Conservation (phyloP, 2,888 invertebrate species). For the Epirrhoe alternata region DNA sequence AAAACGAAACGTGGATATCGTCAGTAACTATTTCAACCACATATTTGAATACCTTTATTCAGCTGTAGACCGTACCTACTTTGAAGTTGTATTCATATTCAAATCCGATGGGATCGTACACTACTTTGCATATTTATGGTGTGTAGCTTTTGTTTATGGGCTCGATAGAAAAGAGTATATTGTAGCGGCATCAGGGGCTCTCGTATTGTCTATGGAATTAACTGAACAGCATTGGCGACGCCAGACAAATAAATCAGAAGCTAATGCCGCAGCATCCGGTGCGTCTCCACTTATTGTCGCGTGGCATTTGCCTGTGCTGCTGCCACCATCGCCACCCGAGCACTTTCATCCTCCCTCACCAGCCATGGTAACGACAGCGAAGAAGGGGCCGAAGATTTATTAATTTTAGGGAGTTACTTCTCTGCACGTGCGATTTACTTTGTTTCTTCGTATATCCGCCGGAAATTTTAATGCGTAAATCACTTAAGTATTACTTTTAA, state of each 20-base stretch:
- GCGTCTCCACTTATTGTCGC: conserved; percentile 69
- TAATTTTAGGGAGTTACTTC: conserved; percentile 70
- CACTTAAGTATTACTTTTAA: not conserved
- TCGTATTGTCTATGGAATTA: conserved; percentile 75
- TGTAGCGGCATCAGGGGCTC: conserved; percentile 53
- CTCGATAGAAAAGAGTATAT: conserved; percentile 52
- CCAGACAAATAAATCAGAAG: conserved; percentile 83
- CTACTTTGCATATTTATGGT: conserved; percentile 67
- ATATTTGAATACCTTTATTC: conserved; percentile 33
- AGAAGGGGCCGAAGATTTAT: conserved; percentile 73
- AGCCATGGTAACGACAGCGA: conserved; percentile 59
- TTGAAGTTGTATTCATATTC: conserved; percentile 59
- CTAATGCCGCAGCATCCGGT: conserved; percentile 81
- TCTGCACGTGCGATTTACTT: conserved; percentile 44
- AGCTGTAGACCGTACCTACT: too few relatives aligned
- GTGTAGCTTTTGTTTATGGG: conserved; percentile 53
- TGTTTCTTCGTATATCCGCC: conserved; percentile 31
- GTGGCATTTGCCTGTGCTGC: conserved; percentile 62
- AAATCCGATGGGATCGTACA: conserved; percentile 57
- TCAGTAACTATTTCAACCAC: conserved; percentile 34
- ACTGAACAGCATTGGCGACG: conserved; percentile 64
- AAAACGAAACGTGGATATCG: conserved; percentile 31
- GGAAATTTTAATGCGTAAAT: conserved; percentile 8
- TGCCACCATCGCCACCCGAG: conserved; percentile 51
- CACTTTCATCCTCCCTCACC: conserved; percentile 35